Evolutionary conservation across 2,888 invertebrate species (phyloP).

Genomic region (Drosophila mulleri): DNA sequence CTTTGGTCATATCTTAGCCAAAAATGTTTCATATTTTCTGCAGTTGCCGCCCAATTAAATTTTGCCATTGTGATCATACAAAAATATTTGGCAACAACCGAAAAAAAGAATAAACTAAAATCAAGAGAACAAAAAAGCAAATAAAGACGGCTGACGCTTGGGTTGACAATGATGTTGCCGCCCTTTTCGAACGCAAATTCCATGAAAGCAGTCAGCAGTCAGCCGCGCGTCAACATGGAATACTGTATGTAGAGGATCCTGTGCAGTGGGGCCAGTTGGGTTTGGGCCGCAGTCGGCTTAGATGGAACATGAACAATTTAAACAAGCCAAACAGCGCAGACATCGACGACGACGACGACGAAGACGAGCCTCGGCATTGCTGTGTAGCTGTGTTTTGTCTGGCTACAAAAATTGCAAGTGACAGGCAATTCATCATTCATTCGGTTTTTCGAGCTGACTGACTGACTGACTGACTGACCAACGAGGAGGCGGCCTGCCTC

Average conservation of each 20-base stretch:
- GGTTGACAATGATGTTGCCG: constrained; percentile 48
- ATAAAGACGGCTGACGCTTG: constrained; percentile 12
- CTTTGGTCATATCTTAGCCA: constrained; percentile 26
- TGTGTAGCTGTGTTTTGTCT: constrained; percentile 68
- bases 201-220: constrained; percentile 65
- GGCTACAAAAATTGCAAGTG: constrained; percentile 80
- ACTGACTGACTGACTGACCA: constrained; percentile 48
- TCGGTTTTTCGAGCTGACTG: constrained; percentile 71
- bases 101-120: background rate
- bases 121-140: background rate
- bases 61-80: constrained; percentile 48
- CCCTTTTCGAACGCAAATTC: constrained; percentile 64
- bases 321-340: constrained; percentile 60
- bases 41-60: constrained; percentile 66
- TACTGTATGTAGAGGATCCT: constrained; percentile 17
- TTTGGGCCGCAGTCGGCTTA: constrained; percentile 38
- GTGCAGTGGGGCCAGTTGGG: constrained; percentile 2
- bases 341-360: constrained; percentile 30
- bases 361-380: constrained; percentile 43
- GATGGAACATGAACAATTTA: constrained; percentile 75
- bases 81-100: constrained; percentile 28
- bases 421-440: constrained; percentile 82
- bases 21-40: constrained; percentile 67
- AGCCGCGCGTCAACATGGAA: constrained; percentile 58
- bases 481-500: constrained; percentile 34